Conservation (phyloP, 64 coral and sea anemone genomes). For the Stylophora pistillata region DNA sequence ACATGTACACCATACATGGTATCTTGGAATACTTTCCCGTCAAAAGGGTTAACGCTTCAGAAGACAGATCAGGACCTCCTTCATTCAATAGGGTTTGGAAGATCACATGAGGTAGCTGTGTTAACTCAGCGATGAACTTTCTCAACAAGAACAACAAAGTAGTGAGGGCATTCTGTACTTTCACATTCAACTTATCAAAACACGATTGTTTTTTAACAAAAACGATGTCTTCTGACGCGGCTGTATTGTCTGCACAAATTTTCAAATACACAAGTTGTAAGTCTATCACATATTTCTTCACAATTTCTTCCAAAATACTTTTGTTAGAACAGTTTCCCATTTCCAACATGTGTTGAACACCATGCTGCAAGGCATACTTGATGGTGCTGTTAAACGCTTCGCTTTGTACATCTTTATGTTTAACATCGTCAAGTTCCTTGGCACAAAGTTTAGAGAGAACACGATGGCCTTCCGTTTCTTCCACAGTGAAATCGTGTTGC, state of each 20-base stretch:
- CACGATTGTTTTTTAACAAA: background rate
- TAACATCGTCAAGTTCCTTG: background rate
- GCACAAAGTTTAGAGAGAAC: conserved; percentile 8
- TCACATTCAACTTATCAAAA: background rate
- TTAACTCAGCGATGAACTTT: background rate
- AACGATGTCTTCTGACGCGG: background rate
- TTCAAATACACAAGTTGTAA: too few species aligned
- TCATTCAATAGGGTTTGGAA: background rate
- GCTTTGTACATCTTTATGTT: background rate
- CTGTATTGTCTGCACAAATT: background rate
- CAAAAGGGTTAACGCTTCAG: background rate
- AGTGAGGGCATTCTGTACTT: background rate
- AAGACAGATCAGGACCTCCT: background rate
- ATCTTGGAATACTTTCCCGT: background rate
- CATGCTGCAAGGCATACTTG: conserved; percentile 14
- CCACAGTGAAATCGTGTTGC: conserved; percentile 1
- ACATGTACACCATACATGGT: too few species aligned
- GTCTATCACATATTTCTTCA: too few species aligned
- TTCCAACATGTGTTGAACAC: background rate
- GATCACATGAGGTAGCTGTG: background rate
- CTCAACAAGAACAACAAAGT: background rate
- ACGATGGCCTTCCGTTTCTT: background rate
- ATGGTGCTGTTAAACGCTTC: background rate
- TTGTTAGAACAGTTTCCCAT: too few species aligned
- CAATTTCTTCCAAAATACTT: too few species aligned